Percentiles rank a stretch among this genome's conserved stretches.
Conservation (phyloP, 1,140 invertebrate species). For the Lethrus apterus region DNA sequence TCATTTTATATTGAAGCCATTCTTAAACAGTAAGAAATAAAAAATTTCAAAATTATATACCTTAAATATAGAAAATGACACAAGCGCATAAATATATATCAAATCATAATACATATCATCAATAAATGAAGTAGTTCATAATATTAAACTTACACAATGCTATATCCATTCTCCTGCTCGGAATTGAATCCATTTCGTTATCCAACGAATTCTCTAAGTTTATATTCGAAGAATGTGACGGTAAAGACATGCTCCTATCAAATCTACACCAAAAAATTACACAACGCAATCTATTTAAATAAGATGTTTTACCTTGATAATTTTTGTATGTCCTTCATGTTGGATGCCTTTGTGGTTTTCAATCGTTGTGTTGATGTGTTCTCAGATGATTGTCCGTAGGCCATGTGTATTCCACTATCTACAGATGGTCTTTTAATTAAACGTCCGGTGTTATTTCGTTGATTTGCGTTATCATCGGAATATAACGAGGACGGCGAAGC, state of each 20-base stretch:
- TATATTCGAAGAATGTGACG: slow-evolving; percentile 42
- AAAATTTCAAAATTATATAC: too few relatives aligned
- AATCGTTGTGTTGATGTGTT: slow-evolving; percentile 31
- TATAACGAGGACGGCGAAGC: slow-evolving; percentile 35
- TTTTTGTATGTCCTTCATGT: slow-evolving; percentile 39
- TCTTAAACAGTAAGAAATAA: too few relatives aligned
- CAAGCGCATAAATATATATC: too few relatives aligned
- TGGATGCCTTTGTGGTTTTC: slow-evolving; percentile 29
- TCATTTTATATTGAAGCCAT: too few relatives aligned
- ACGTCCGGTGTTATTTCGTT: slow-evolving; percentile 36
- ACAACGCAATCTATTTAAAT: slow-evolving; percentile 15
- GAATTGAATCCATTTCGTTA: slow-evolving; percentile 34
- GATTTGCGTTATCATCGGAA: slow-evolving; percentile 32
- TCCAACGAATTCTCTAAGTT: slow-evolving; percentile 45
- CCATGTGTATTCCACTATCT: slow-evolving; percentile 78
- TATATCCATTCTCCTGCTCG: slow-evolving; percentile 55
- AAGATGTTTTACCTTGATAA: slow-evolving; percentile 45
- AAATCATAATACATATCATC: too few relatives aligned
- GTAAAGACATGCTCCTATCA: slow-evolving; percentile 61
- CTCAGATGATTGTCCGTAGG: slow-evolving; percentile 46
- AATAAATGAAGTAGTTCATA: not conserved
- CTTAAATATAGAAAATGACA: too few relatives aligned
- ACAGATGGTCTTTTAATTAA: slow-evolving; percentile 72
- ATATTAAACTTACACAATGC: slow-evolving; percentile 56
- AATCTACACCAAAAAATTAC: slow-evolving; percentile 42